Conservation (phyloP, 2,888 invertebrate species). For the Vandiemenella viatica region DNA sequence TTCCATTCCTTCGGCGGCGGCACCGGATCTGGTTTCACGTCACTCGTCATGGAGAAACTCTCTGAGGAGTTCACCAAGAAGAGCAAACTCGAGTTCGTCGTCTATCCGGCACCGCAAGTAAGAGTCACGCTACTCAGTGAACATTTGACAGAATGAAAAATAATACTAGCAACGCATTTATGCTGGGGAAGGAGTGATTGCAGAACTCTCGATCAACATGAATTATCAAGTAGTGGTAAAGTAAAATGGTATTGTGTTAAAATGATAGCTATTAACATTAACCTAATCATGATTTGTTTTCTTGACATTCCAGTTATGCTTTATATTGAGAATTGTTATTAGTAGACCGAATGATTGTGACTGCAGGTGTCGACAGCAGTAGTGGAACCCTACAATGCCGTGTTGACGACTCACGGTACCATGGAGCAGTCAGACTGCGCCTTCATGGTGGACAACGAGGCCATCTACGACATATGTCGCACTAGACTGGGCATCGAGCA, state of each 20-base stretch:
- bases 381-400: constrained; percentile 87
- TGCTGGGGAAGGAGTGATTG: too few species aligned
- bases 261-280: too few species aligned
- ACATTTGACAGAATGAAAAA: too few species aligned
- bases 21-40: constrained; percentile 79
- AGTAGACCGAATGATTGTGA: too few species aligned
- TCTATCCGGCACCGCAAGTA: constrained; percentile 79
- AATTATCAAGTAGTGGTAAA: too few species aligned
- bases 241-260: too few species aligned
- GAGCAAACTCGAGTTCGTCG: constrained; percentile 72
- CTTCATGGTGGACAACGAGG: constrained; percentile 36
- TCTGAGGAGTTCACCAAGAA: constrained; percentile 74
- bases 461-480: constrained; percentile 82
- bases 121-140: too few species aligned
- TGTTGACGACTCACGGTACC: constrained; percentile 80
- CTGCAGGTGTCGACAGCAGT: constrained; percentile 78
- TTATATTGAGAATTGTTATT: too few species aligned
- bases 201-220: too few species aligned
- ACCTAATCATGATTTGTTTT: too few species aligned
- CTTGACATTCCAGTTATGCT: too few species aligned
- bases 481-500: constrained; percentile 54
- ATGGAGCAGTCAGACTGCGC: constrained; percentile 77
- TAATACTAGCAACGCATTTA: too few species aligned
- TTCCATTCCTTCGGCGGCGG: constrained; percentile 80
- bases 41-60: constrained; percentile 69